Conservation (phyloP, 2,113 vertebrate species). For the Cygnus atratus region DNA sequence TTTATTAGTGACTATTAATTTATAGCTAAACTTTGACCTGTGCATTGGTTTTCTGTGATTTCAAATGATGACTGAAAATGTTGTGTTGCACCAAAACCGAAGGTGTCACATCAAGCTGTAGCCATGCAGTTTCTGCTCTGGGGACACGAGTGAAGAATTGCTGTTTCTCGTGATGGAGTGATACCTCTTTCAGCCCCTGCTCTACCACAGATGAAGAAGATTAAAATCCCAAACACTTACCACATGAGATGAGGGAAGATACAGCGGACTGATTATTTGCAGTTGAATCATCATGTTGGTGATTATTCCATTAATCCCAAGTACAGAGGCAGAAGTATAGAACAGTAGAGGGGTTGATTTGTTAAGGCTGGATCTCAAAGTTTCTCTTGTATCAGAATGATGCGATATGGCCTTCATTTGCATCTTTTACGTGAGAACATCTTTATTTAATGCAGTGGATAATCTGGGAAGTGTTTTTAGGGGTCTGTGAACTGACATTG, state of each 20-base stretch:
- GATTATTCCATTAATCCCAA: neutral
- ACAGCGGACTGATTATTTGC: neutral
- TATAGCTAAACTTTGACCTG: slow-evolving; percentile 1
- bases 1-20: slow-evolving; percentile 46
- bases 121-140: neutral
- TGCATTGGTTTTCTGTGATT: neutral
- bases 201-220: neutral
- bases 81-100: neutral
- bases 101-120: neutral
- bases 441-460: neutral
- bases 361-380: neutral
- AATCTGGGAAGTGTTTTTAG: neutral
- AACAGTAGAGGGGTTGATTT: neutral
- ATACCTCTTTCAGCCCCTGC: neutral
- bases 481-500: neutral
- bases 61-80: neutral
- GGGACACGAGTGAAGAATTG: neutral
- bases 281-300: neutral
- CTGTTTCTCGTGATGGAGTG: neutral
- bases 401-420: neutral
- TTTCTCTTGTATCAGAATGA: neutral
- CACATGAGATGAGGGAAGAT: neutral
- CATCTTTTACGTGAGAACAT: neutral
- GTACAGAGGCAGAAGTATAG: neutral
- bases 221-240: neutral